Conservation (phyloP, 2,113 vertebrate species). For the Hyaena hyaena region DNA sequence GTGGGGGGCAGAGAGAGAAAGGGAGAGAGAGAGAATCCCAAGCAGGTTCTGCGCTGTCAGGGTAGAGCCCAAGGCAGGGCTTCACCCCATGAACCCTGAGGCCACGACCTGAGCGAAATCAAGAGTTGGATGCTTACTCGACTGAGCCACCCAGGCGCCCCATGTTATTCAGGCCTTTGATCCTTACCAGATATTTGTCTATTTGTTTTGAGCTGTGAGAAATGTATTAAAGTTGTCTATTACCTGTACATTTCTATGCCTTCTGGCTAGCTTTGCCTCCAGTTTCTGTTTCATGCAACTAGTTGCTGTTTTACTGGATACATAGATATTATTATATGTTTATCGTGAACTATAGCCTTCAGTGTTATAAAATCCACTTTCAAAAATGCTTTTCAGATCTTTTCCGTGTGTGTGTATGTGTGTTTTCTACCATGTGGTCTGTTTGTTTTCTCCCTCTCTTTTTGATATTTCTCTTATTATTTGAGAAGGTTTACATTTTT, state of each 20-base stretch:
- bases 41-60: too few relatives aligned
- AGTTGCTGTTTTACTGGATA: background rate
- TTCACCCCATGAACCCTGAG: too few relatives aligned
- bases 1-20: too few relatives aligned
- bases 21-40: too few relatives aligned
- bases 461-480: constrained; percentile 11
- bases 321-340: background rate
- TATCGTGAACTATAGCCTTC: background rate
- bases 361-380: background rate
- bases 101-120: too few relatives aligned
- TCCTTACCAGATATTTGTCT: background rate
- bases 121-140: too few relatives aligned
- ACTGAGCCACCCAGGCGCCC: too few relatives aligned
- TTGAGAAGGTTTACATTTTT: background rate
- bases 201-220: background rate
- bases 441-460: background rate
- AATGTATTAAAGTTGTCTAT: background rate
- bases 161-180: background rate
- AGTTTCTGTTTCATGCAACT: constrained; percentile 1
- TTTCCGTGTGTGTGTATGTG: background rate
- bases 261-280: background rate
- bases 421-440: background rate
- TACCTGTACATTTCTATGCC: background rate
- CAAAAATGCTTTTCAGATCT: background rate
- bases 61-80: too few relatives aligned